These are phyloP conservation scores for Arizona elegans DNA, from an alignment of 2,113 vertebrate species.

Conservation along the genomic window DNA sequence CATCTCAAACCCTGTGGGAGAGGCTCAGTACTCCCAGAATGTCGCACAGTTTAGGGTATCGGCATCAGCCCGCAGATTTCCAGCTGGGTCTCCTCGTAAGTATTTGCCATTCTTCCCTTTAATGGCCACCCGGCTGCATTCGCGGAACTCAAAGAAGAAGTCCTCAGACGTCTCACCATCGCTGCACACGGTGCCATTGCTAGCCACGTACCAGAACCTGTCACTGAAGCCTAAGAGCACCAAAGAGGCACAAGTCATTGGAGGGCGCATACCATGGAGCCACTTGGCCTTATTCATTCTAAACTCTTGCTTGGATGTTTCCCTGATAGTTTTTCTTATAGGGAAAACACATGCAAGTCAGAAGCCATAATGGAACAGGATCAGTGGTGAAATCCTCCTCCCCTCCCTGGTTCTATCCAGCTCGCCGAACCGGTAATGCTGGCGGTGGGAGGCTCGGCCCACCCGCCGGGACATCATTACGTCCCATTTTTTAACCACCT, in stretches of 20 bases:
- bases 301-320: not conserved
- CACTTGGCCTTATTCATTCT: not conserved
- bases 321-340: not conserved
- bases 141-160: slow-evolving; percentile 91
- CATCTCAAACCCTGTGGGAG: not conserved
- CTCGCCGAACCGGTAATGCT: too few relatives aligned
- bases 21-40: slow-evolving; percentile 90
- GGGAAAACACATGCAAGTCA: not conserved
- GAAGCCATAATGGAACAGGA: not conserved
- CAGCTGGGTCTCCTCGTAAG: slow-evolving; percentile 87
- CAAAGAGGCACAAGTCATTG: not conserved
- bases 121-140: slow-evolving; percentile 85
- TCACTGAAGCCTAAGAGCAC: slow-evolving; percentile 75
- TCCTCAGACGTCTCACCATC: slow-evolving; percentile 89
- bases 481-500: too few relatives aligned
- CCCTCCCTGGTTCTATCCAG: too few relatives aligned
- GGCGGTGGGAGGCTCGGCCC: too few relatives aligned
- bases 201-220: slow-evolving; percentile 88
- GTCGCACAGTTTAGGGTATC: slow-evolving; percentile 71
- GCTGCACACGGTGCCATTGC: slow-evolving; percentile 82
- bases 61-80: slow-evolving; percentile 83
- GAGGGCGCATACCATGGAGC: not conserved
- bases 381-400: too few relatives aligned
- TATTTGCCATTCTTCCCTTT: slow-evolving; percentile 86
- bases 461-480: too few relatives aligned